These are phyloP conservation scores for Marmota monax DNA, from an alignment of 2,113 vertebrate genomes.

Conservation along the genomic window DNA sequence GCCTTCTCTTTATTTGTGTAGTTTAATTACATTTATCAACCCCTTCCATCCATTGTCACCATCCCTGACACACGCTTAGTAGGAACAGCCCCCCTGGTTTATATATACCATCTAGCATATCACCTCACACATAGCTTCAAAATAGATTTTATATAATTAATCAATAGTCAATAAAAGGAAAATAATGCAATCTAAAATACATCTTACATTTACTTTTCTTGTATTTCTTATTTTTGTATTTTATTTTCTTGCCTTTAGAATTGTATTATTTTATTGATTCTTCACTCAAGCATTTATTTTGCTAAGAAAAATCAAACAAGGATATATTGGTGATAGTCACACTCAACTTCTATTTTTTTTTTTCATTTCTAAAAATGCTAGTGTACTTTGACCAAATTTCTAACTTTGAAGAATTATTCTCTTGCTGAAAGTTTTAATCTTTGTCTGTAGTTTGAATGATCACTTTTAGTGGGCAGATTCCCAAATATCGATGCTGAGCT, in stretches of 20 bases:
- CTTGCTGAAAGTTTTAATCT: background rate
- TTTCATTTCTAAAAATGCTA: background rate
- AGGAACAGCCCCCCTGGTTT: background rate
- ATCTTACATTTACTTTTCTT: background rate
- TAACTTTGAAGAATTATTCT: background rate
- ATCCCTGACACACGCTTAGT: background rate
- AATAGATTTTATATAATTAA: background rate
- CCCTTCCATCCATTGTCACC: background rate
- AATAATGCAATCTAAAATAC: background rate
- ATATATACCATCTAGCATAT: background rate
- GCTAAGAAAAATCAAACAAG: background rate
- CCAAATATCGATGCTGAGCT: background rate
- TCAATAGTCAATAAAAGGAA: background rate
- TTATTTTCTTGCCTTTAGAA: background rate
- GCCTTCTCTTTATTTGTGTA: background rate
- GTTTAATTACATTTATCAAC: background rate
- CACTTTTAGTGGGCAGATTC: background rate
- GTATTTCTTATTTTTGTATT: background rate
- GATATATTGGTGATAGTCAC: background rate
- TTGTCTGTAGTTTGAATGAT: background rate
- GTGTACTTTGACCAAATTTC: background rate
- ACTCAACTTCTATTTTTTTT: background rate
- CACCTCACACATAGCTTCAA: background rate
- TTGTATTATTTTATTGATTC: background rate
- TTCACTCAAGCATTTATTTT: background rate